These are phyloP conservation scores for Phlogophora meticulosa DNA, from an alignment of 2,888 invertebrate species.

Conservation along the genomic window DNA sequence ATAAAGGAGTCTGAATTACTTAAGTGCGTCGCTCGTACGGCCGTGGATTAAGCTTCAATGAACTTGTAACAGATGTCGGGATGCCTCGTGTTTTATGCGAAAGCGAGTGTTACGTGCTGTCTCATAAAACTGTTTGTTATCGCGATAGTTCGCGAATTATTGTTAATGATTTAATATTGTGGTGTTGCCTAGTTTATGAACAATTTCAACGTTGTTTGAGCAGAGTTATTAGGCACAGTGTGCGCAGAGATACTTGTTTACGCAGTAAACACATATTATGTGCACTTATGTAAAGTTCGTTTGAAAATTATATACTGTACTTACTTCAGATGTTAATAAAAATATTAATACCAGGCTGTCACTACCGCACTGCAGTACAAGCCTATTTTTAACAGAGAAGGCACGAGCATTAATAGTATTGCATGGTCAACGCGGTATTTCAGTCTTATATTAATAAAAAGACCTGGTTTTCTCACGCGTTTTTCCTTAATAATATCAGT, in stretches of 20 bases:
- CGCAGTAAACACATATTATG: slow-evolving; percentile 13
- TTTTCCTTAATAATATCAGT: too few species aligned
- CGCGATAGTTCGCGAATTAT: slow-evolving; percentile 49
- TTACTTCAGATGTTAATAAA: slow-evolving; percentile 19
- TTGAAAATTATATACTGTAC: not conserved
- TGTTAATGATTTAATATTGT: slow-evolving; percentile 55
- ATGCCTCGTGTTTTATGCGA: slow-evolving; percentile 60
- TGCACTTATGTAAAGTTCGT: slow-evolving; percentile 20
- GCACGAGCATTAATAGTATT: too few species aligned
- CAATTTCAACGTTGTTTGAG: slow-evolving; percentile 35
- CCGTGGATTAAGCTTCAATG: slow-evolving; percentile 66
- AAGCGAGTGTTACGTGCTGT: slow-evolving; percentile 31
- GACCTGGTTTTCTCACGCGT: too few species aligned
- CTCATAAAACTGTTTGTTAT: slow-evolving; percentile 48
- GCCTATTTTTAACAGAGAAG: too few species aligned
- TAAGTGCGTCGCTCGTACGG: slow-evolving; percentile 66
- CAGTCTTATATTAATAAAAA: too few species aligned
- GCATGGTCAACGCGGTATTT: too few species aligned
- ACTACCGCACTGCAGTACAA: too few species aligned
- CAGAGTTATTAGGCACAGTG: slow-evolving; percentile 40
- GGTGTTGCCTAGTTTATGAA: slow-evolving; percentile 45
- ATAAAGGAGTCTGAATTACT: slow-evolving; percentile 81
- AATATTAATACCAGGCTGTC: too few species aligned
- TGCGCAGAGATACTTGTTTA: slow-evolving; percentile 37
- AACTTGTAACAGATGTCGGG: slow-evolving; percentile 72